phyloP scores from a whole-genome alignment of 2,797 vertebrate genomes.

The Hozukius guyotensis region DNA sequence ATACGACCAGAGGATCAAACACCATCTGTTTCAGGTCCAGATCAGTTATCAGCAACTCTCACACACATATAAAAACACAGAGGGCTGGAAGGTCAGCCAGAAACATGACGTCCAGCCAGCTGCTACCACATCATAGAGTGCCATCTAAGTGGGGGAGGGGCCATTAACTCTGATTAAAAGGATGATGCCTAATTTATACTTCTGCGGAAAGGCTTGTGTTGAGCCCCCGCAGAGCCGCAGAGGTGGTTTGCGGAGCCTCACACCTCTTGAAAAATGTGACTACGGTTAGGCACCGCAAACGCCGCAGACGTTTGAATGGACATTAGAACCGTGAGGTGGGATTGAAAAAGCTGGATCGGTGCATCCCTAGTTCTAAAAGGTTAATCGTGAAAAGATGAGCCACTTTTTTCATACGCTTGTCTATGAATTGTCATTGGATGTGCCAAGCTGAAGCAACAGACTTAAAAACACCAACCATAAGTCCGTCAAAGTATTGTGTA shows the following conservation, averaged over 20 bases:
- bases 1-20: conserved; percentile 22
- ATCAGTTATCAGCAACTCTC: not conserved
- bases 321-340: too few relatives aligned
- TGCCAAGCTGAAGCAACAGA: not conserved
- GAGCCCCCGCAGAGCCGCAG: too few relatives aligned
- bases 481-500: not conserved
- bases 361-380: not conserved
- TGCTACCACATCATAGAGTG: conserved; percentile 20
- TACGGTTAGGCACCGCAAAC: too few relatives aligned
- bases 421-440: not conserved
- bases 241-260: too few relatives aligned
- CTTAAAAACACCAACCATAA: not conserved
- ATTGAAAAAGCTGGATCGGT: too few relatives aligned
- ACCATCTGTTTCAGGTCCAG: conserved; percentile 30
- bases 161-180: conserved; percentile 21
- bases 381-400: not conserved
- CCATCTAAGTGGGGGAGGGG: not conserved
- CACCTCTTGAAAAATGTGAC: too few relatives aligned
- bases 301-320: too few relatives aligned
- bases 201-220: not conserved
- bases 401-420: not conserved
- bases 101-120: conserved; percentile 38
- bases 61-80: not conserved
- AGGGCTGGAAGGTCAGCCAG: conserved; percentile 33
- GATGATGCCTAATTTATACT: not conserved